Percentiles rank a stretch among this genome's conserved stretches.
Conservation (phyloP, 1,140 invertebrate genomes). For the Drosophila parvula region DNA sequence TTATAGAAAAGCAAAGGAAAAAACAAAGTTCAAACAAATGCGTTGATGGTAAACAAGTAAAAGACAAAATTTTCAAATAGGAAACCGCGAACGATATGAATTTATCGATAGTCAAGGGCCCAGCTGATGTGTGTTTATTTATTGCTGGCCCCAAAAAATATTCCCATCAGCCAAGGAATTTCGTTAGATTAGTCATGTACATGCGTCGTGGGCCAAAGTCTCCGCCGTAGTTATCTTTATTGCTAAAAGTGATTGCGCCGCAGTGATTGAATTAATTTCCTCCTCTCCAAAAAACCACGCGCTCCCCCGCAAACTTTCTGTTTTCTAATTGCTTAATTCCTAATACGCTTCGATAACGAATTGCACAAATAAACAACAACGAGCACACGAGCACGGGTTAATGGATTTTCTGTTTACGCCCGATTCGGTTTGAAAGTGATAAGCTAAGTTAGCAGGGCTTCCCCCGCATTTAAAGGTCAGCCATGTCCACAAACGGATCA, state of each 20-base stretch:
- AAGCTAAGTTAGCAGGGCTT: slow-evolving; percentile 8
- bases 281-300: slow-evolving; percentile 17
- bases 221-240: slow-evolving; percentile 18
- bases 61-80: not conserved
- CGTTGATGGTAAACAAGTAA: not conserved
- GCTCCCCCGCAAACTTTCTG: slow-evolving; percentile 18
- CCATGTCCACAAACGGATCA: slow-evolving; percentile 34
- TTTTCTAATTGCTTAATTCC: not conserved
- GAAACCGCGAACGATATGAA: not conserved
- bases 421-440: slow-evolving; percentile 8
- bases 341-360: slow-evolving; percentile 46
- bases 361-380: slow-evolving; percentile 47
- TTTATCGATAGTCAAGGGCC: slow-evolving; percentile 27
- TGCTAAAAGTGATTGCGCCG: slow-evolving; percentile 13
- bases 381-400: slow-evolving; percentile 14
- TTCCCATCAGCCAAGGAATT: slow-evolving; percentile 23
- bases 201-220: slow-evolving; percentile 22
- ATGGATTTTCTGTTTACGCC: slow-evolving; percentile 42
- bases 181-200: slow-evolving; percentile 47
- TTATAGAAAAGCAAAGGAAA: slow-evolving; percentile 11
- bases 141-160: slow-evolving; percentile 19
- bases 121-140: slow-evolving; percentile 32
- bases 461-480: slow-evolving; percentile 5
- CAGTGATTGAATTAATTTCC: slow-evolving; percentile 30
- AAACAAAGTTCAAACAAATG: not conserved